Base-by-base conservation (phyloP, 2,888 invertebrate genomes). In the Leptinotarsa haldemani region DNA sequence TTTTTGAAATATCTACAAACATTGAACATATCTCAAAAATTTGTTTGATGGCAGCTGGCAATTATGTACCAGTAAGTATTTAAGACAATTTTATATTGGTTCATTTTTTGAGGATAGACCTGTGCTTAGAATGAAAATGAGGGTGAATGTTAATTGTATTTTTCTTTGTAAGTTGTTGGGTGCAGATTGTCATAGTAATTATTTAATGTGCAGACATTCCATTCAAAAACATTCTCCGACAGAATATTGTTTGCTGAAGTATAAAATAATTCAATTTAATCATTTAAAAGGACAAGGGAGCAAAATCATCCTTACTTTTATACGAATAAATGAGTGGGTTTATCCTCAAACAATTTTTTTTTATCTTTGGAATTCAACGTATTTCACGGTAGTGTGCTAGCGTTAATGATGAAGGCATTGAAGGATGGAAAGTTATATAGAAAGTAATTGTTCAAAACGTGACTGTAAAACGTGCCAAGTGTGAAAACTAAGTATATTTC, bases 401-500 rank as follows among this genome's bases (percentile, higher is more conserved):
- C 2, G 30, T 61, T 40, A n/a, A 61, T 61, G 20, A 61, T 61
- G n/a, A 18, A 61, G 30, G 30, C 25, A 61, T 61, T 40, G n/a
- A 40, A 18, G 30, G 30, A 61, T 61, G 15, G 30, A 18, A 30
- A 69, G 47, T 7, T 48, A 15, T 61, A 25, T 69, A 50, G 25
- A 48, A 61, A 69, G 7, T 63, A 30, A 58, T 50, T 56, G 47
- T 69, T 69, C 63, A 48, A 63, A 69, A 58, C n/a, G 47, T 75
- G 71, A 75, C 74, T 76, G 68, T 73, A 75, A 74, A 71, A 65
- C 77, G 78, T 78, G 78, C 79, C 78, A 78, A 79, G 63, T 48
- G 69, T 48, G 63, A 69, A 61, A 30, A 30, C 61, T n/a, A 61
- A 40, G 40, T 18, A 22, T 58, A 22, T 40, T 61, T 61, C 61